Evolutionary conservation across 2,113 vertebrate species (phyloP).

Genomic region (Maccullochella peelii): DNA sequence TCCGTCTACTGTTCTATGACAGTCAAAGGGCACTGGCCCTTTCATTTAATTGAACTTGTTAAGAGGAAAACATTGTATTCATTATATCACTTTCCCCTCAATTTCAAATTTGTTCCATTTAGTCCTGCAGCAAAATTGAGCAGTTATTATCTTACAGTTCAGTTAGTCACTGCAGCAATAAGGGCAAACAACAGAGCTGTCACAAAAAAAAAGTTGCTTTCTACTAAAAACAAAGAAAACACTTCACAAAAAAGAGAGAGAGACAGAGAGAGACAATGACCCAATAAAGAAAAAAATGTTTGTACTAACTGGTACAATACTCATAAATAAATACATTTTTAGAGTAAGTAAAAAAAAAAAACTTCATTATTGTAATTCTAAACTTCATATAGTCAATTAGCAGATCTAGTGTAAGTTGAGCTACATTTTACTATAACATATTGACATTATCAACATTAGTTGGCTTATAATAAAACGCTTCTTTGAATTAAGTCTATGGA

Average conservation of each 20-base stretch:
- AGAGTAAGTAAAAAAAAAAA: neutral
- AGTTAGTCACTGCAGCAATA: neutral
- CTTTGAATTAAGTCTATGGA: no score
- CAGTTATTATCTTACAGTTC: neutral
- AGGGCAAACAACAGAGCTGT: neutral
- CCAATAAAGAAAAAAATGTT: neutral
- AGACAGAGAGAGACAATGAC: no score
- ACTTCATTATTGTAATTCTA: neutral
- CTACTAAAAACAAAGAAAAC: neutral
- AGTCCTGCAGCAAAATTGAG: neutral
- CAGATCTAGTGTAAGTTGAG: neutral
- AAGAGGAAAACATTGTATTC: neutral
- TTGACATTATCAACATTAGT: no score
- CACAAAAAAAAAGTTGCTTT: neutral
- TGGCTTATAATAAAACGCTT: neutral
- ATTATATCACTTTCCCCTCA: neutral
- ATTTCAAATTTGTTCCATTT: neutral
- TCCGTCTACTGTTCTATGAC: neutral
- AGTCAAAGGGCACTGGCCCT: neutral
- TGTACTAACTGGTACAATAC: neutral
- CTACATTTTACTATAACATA: neutral
- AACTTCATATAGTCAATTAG: neutral
- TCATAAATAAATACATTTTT: neutral
- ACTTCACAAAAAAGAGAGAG: no score
- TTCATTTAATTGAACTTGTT: neutral